These are phyloP conservation scores for Zaprionus gabonicus DNA, from an alignment of 1,140 invertebrate species.

Conservation along the genomic window DNA sequence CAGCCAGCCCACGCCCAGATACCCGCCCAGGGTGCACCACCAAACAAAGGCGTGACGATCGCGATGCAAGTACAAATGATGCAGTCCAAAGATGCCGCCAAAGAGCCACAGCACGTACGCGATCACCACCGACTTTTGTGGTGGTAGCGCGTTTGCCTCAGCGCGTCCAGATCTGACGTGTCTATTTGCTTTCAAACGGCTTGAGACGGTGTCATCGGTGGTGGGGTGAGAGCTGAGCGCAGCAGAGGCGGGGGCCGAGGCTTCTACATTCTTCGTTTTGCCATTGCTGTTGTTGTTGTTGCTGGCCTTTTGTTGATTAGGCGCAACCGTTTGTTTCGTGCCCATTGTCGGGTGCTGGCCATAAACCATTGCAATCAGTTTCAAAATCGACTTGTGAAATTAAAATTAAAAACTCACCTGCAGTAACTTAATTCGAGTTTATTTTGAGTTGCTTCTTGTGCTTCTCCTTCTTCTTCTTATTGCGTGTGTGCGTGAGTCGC, in stretches of 20 bases:
- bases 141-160: constrained; percentile 58
- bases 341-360: constrained; percentile 46
- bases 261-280: neutral
- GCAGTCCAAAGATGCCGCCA: constrained; percentile 94
- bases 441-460: constrained; percentile 1
- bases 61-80: constrained; percentile 95
- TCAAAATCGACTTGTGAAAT: constrained; percentile 24
- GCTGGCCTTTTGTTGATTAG: constrained; percentile 14
- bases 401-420: constrained; percentile 9
- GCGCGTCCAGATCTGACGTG: constrained; percentile 5
- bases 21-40: constrained; percentile 94
- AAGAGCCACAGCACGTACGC: constrained; percentile 94
- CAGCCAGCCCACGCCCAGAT: constrained; percentile 93
- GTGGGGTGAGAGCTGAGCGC: neutral
- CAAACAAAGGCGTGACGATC: constrained; percentile 96
- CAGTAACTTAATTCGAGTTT: constrained; percentile 14
- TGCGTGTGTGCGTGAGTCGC: neutral
- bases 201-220: neutral
- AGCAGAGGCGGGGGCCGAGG: neutral
- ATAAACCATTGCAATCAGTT: neutral
- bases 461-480: neutral
- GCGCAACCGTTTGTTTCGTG: constrained; percentile 55
- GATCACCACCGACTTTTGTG: constrained; percentile 88
- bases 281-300: constrained; percentile 10
- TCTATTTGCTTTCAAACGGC: constrained; percentile 7